phyloP scores from a whole-genome alignment of 2,888 invertebrate species.

The Nomada flava region DNA sequence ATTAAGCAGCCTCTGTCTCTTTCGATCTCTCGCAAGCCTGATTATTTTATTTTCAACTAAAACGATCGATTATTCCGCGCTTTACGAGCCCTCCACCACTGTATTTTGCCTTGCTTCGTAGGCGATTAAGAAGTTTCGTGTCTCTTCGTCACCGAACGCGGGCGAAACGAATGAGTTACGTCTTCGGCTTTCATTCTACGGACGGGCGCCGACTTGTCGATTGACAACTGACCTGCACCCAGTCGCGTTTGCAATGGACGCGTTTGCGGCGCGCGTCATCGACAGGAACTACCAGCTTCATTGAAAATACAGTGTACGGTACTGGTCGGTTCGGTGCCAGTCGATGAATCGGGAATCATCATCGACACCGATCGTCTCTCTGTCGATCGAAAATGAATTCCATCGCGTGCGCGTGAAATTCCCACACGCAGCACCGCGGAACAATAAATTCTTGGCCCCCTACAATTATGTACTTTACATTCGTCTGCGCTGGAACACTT shows the following conservation, averaged over 20 bases:
- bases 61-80: no score
- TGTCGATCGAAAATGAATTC: conserved; percentile 39
- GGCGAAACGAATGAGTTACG: background rate
- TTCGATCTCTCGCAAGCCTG: background rate
- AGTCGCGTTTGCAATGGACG: conserved; percentile 36
- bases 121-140: background rate
- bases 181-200: background rate
- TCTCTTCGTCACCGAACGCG: background rate
- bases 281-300: conserved; percentile 54
- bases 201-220: conserved; percentile 24
- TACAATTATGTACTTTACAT: no score
- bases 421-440: background rate
- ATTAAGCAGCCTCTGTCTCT: background rate
- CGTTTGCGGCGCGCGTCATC: conserved; percentile 49
- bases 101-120: background rate
- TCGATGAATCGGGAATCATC: conserved; percentile 48
- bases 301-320: conserved; percentile 55
- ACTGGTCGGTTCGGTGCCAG: conserved; percentile 22
- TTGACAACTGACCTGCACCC: conserved; percentile 38
- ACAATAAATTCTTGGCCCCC: conserved; percentile 1
- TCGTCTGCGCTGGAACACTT: no score
- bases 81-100: background rate
- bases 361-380: conserved; percentile 23
- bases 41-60: no score
- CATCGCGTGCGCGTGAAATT: conserved; percentile 25